Evolutionary conservation across 2,888 invertebrate species (phyloP).

Genomic region (Silvanus unidentatus): DNA sequence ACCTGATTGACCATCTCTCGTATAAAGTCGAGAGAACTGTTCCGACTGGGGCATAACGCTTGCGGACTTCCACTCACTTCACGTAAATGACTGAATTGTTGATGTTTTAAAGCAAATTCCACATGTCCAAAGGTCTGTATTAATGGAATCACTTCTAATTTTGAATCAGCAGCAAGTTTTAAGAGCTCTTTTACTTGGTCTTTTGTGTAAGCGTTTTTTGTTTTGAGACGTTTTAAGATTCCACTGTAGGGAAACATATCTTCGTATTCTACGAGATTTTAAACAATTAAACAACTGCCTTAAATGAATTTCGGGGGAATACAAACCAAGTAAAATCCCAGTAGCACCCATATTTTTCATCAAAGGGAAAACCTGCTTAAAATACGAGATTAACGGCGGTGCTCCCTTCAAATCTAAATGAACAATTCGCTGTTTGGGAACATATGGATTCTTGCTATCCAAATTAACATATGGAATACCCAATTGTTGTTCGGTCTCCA

Average conservation of each 20-base stretch:
- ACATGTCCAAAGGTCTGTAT: conserved; percentile 74
- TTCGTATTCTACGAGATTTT: conserved; percentile 59
- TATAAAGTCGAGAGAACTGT: conserved; percentile 56
- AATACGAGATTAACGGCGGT: conserved; percentile 58
- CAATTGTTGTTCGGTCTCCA: conserved; percentile 41
- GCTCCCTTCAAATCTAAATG: conserved; percentile 77
- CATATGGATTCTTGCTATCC: conserved; percentile 44
- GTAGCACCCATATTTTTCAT: conserved; percentile 62
- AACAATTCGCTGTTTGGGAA: conserved; percentile 55
- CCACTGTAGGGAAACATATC: conserved; percentile 75
- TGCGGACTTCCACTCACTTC: conserved; percentile 63
- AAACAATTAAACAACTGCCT: conserved; percentile 2
- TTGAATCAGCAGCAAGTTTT: conserved; percentile 50
- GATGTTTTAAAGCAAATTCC: conserved; percentile 64
- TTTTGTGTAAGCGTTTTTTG: conserved; percentile 56
- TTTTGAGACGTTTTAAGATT: conserved; percentile 50
- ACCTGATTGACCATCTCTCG: conserved; percentile 67
- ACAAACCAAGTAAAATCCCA: conserved; percentile 52
- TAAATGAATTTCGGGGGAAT: background rate
- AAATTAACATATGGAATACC: conserved; percentile 45
- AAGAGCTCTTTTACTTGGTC: conserved; percentile 55
- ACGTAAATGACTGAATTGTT: conserved; percentile 56
- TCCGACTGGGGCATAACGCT: conserved; percentile 66
- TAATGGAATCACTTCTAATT: conserved; percentile 65
- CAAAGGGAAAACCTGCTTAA: conserved; percentile 54